These are phyloP conservation scores for Macrocentrus cingulum DNA, from an alignment of 1,140 invertebrate genomes.

Conservation along the genomic window DNA sequence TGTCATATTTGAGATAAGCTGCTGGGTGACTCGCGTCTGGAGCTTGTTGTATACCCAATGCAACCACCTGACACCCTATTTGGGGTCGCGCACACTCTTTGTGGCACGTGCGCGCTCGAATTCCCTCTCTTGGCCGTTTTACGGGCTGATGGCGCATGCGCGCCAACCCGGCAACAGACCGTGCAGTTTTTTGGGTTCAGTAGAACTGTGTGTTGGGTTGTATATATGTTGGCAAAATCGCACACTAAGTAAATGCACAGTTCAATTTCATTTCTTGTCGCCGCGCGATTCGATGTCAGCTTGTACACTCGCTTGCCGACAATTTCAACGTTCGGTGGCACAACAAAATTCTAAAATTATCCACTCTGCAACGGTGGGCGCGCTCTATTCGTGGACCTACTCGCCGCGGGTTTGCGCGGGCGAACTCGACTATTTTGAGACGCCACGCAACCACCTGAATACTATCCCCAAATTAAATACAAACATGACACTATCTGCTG, in stretches of 20 bases:
- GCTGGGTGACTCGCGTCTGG: no score
- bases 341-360: constrained; percentile 53
- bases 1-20: no score
- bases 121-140: neutral
- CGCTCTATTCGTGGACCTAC: constrained; percentile 51
- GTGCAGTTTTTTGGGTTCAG: no score
- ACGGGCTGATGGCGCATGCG: neutral
- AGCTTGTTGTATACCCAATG: constrained; percentile 18
- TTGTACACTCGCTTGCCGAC: constrained; percentile 1
- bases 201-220: no score
- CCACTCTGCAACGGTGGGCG: constrained; percentile 47
- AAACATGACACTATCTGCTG: constrained; percentile 37
- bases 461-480: constrained; percentile 56
- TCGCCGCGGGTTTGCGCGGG: constrained; percentile 55
- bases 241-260: no score
- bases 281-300: no score
- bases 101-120: constrained; percentile 22
- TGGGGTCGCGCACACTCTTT: constrained; percentile 34
- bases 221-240: neutral
- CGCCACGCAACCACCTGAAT: constrained; percentile 58
- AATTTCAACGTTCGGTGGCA: constrained; percentile 28
- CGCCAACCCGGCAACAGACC: constrained; percentile 10
- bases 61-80: constrained; percentile 53
- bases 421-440: constrained; percentile 51
- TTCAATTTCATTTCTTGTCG: no score